A percentile compares a stretch with the other conserved stretches of the same genome.
Evolutionary conservation across 2,113 vertebrate species (phyloP).

Genomic region (Hippocampus mohnikei): DNA sequence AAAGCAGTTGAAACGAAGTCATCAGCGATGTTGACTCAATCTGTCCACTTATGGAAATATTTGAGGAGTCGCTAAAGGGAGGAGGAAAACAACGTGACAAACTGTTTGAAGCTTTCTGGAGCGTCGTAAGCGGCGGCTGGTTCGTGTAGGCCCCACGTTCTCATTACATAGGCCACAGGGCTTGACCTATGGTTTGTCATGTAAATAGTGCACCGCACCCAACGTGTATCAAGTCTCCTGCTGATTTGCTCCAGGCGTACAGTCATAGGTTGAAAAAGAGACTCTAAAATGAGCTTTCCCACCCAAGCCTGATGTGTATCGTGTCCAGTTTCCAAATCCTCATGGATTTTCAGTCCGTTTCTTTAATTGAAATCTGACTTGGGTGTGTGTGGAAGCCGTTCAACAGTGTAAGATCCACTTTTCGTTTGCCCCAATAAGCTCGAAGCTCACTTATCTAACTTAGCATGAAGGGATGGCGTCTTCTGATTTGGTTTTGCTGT

Average conservation of each 20-base stretch:
- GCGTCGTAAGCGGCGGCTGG: constrained; percentile 28
- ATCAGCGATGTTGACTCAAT: constrained; percentile 57
- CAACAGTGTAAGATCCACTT: background rate
- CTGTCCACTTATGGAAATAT: constrained; percentile 60
- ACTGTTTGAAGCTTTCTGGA: constrained; percentile 36
- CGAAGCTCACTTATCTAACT: background rate
- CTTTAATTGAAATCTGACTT: background rate
- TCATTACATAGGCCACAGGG: constrained; percentile 33
- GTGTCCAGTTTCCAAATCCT: background rate
- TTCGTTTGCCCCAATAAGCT: background rate
- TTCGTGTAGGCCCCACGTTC: constrained; percentile 31
- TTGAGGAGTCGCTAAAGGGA: constrained; percentile 33
- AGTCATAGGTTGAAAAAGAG: constrained; percentile 14
- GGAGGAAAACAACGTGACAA: constrained; percentile 20
- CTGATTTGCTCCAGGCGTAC: constrained; percentile 14
- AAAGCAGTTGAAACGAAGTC: constrained; percentile 33
- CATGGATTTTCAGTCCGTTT: background rate
- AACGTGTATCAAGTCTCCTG: constrained; percentile 27
- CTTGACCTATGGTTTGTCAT: constrained; percentile 24
- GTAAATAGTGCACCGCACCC: constrained; percentile 31
- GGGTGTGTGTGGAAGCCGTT: background rate
- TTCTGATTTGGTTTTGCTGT: background rate
- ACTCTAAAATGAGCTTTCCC: background rate
- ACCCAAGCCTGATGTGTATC: background rate
- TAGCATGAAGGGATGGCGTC: background rate